Evolutionary conservation across 1,140 invertebrate genomes (phyloP), one percentile per base, ranked within the genome.

Genomic region (Lepidotrigona ventralis): DNA sequence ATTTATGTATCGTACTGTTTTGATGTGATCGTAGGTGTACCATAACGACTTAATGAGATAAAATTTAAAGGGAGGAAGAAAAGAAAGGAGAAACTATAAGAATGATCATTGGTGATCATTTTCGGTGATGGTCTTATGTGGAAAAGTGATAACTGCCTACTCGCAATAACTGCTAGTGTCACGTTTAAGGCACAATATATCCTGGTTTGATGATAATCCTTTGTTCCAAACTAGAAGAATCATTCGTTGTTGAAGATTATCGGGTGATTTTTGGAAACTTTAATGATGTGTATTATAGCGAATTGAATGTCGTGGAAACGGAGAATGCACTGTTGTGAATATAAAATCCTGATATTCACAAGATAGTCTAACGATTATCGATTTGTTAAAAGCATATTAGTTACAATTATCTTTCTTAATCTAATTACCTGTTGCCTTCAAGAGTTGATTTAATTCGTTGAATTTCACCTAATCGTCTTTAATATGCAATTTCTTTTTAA

Each of bases 1-100:
- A 91, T 91, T 91, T 66, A 83, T 89, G 85, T 90, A 88, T 86
- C 71, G 71, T 74, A 86, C 85, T 86, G 72, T 85, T 86, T 89
- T 84, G 73, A 80, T 79, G 88, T 85, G 84, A 85, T 84, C 69
- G 79, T 88, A 89, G 69, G 4, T 86, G 87, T 89, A 88, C 23
- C 39, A 84, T 84, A 88, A 54, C 5, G 54, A 73, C 66, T 78
- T 78, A 78, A 83, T 29, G 39, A 56, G 39, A 46, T 69, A 53
- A 53, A 77, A 79, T 58, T 79, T 53, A 56, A 56, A 46, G 2
- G 5, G 14, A 29, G 14, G 4, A 21, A 26, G 21, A 21, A 9
- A 21, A 46, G 15, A 51, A 29, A 39, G 17, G 4, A 39, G 21
- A 72, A 74, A 64, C 21, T 81, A 81, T 77, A 21, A 21, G 26